phyloP scores from a whole-genome alignment of 1,140 invertebrate species.

The Paracyclopina nana region DNA sequence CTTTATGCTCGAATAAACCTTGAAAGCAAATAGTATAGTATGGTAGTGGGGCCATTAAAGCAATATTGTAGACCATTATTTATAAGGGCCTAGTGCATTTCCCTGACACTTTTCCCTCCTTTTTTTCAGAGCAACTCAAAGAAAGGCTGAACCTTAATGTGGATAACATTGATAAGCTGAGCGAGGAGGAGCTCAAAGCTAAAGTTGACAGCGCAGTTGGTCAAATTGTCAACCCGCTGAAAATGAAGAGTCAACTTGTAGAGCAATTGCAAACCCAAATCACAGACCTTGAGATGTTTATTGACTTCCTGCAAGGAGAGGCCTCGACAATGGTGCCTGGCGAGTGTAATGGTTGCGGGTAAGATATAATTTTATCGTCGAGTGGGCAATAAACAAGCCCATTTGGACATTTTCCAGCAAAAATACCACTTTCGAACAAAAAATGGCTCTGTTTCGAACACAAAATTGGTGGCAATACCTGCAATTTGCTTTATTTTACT shows the following conservation, averaged over 20 bases:
- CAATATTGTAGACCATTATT: too few species aligned
- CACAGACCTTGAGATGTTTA: slow-evolving; percentile 86
- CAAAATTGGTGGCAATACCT: too few species aligned
- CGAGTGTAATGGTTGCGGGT: slow-evolving; percentile 1
- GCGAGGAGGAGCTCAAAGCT: slow-evolving; percentile 32
- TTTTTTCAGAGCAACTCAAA: slow-evolving; percentile 30
- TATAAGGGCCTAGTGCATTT: slow-evolving; percentile 7
- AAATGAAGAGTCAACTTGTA: slow-evolving; percentile 89
- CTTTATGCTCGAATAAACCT: too few species aligned
- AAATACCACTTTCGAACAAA: too few species aligned
- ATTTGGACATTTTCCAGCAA: too few species aligned
- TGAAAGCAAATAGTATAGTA: too few species aligned
- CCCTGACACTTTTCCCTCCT: slow-evolving; percentile 21
- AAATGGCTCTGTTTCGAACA: too few species aligned
- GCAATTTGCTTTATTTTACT: too few species aligned
- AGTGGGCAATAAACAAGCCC: too few species aligned
- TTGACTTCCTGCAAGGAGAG: slow-evolving; percentile 74
- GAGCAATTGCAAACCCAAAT: slow-evolving; percentile 90
- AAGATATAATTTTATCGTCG: too few species aligned
- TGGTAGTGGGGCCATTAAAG: too few species aligned
- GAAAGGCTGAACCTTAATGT: slow-evolving; percentile 35
- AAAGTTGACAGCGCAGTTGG: slow-evolving; percentile 36
- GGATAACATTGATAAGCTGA: slow-evolving; percentile 33
- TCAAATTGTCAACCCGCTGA: slow-evolving; percentile 61
- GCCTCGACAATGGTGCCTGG: neutral